Conservation (phyloP, 1,140 invertebrate species). For the Apis laboriosa region DNA sequence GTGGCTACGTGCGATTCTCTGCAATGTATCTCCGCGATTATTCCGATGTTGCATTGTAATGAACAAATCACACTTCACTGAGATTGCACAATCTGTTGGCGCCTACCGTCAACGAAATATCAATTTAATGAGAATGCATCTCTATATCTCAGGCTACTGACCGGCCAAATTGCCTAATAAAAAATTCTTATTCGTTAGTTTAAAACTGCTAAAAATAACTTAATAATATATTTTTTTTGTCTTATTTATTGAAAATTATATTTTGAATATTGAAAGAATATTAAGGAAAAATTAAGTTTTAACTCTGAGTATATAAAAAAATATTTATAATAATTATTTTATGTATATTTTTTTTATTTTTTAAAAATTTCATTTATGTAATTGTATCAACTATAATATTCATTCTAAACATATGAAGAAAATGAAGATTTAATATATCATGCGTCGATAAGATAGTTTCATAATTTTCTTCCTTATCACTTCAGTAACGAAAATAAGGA, state of each 20-base stretch:
- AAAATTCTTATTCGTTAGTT: not conserved
- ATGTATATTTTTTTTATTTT: not conserved
- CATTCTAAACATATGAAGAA: not conserved
- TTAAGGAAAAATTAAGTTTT: too few species aligned
- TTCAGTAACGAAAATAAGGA: not conserved
- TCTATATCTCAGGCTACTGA: not conserved
- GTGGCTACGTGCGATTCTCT: slow-evolving; percentile 8
- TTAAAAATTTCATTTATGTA: not conserved
- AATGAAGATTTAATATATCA: not conserved
- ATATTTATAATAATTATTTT: not conserved
- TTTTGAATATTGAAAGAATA: not conserved
- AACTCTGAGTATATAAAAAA: too few species aligned
- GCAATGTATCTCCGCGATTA: slow-evolving; percentile 2
- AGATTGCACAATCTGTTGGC: slow-evolving; percentile 31
- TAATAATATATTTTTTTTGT: not conserved
- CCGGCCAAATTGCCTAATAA: not conserved
- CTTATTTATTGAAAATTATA: not conserved
- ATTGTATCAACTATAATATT: not conserved
- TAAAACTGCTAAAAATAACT: too few species aligned
- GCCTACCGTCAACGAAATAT: slow-evolving; percentile 39
- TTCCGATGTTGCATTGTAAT: not conserved
- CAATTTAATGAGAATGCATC: slow-evolving; percentile 1
- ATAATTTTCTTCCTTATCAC: not conserved
- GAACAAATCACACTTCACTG: not conserved
- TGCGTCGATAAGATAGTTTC: not conserved